Evolutionary conservation across 2,888 invertebrate species (phyloP).

Genomic region (Sphecodes monilicornis): DNA sequence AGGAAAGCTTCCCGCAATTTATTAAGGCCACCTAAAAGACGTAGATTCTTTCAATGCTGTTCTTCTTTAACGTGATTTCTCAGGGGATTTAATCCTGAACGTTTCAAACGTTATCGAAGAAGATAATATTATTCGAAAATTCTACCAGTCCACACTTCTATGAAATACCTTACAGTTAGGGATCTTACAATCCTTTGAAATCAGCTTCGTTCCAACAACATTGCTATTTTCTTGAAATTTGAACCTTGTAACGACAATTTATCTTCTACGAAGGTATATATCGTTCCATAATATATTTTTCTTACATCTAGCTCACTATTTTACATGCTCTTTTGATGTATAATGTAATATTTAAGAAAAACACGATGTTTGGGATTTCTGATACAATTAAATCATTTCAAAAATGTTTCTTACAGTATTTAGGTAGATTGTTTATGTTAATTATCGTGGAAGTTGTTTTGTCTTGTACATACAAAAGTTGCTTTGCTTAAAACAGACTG

Average conservation of each 20-base stretch:
- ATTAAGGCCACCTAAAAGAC: conserved; percentile 15
- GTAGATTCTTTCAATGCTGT: conserved; percentile 11
- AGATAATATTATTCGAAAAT: background rate
- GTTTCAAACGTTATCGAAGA: conserved; percentile 12
- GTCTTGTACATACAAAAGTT: background rate
- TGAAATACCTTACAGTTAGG: background rate
- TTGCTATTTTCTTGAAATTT: background rate
- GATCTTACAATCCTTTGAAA: background rate
- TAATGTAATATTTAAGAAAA: too few species aligned
- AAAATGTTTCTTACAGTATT: background rate
- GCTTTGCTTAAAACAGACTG: background rate
- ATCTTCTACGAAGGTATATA: background rate
- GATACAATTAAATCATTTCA: background rate
- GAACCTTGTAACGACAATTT: background rate
- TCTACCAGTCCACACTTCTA: background rate
- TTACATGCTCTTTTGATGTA: too few species aligned
- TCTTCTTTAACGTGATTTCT: conserved; percentile 13
- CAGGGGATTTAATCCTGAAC: background rate
- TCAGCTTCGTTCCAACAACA: background rate
- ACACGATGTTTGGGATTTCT: too few species aligned
- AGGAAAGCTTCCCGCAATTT: conserved; percentile 43
- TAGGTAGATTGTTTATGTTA: background rate
- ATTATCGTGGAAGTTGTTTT: background rate
- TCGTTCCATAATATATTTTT: background rate
- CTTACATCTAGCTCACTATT: background rate